phyloP scores from a whole-genome alignment of 2,113 vertebrate genomes.

The Menura novaehollandiae region DNA sequence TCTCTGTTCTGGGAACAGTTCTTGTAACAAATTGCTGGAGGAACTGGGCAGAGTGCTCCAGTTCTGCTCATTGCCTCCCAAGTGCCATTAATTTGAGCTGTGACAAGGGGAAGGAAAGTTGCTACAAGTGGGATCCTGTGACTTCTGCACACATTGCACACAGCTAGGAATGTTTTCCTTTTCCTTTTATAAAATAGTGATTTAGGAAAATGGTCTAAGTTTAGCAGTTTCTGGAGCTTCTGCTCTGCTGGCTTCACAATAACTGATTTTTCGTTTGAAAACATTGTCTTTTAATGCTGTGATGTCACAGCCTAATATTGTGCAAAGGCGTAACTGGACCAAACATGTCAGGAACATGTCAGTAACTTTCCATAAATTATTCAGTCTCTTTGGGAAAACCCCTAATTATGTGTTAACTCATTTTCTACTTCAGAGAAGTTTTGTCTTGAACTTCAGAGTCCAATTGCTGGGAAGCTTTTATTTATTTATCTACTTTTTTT shows the following conservation, averaged over 20 bases:
- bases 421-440: conserved; percentile 50
- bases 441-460: conserved; percentile 13
- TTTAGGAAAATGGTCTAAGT: not conserved
- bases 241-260: not conserved
- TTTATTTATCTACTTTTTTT: not conserved
- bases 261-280: conserved; percentile 17
- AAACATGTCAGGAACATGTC: conserved; percentile 66
- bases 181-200: not conserved
- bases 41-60: not conserved
- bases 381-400: conserved; percentile 62
- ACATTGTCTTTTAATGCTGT: conserved; percentile 3
- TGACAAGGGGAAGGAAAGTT: conserved; percentile 41
- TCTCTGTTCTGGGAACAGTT: not conserved
- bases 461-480: not conserved
- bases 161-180: conserved; percentile 61
- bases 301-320: conserved; percentile 29
- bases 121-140: conserved; percentile 49
- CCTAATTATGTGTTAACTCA: conserved; percentile 61
- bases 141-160: conserved; percentile 45
- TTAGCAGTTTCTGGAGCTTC: conserved; percentile 37
- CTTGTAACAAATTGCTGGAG: not conserved
- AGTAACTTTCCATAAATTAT: conserved; percentile 67
- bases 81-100: conserved; percentile 18
- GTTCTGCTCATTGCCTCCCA: not conserved
- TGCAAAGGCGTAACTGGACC: conserved; percentile 49